Evolutionary conservation across 1,140 invertebrate genomes (phyloP).

Genomic region (Drosophila willistoni): DNA sequence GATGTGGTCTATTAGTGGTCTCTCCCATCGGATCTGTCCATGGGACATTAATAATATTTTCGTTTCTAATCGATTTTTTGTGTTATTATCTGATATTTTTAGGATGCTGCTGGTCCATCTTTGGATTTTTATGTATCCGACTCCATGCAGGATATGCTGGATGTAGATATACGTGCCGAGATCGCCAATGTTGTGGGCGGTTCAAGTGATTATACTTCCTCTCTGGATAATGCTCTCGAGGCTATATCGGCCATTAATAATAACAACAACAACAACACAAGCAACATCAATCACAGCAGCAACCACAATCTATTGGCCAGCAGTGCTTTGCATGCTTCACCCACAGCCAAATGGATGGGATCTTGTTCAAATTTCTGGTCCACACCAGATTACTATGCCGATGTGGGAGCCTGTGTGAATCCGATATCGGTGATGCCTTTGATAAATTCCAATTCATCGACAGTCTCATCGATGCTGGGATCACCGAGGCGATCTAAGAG

Average conservation of each 20-base stretch:
- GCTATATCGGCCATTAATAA: slow-evolving; percentile 67
- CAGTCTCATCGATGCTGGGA: slow-evolving; percentile 29
- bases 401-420: slow-evolving; percentile 90
- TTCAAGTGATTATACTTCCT: slow-evolving; percentile 85
- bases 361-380: slow-evolving; percentile 87
- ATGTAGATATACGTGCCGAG: slow-evolving; percentile 92
- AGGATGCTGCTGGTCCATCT: slow-evolving; percentile 85
- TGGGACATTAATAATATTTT: no score
- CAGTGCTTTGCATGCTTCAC: slow-evolving; percentile 61
- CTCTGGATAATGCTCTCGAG: slow-evolving; percentile 72
- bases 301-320: slow-evolving; percentile 56
- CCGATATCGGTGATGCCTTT: slow-evolving; percentile 89
- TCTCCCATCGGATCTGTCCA: no score
- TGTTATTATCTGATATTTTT: slow-evolving; percentile 51
- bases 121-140: slow-evolving; percentile 86
- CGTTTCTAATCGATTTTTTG: no score
- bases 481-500: slow-evolving; percentile 56
- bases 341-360: slow-evolving; percentile 83
- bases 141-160: slow-evolving; percentile 91
- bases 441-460: slow-evolving; percentile 57
- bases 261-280: slow-evolving; percentile 36
- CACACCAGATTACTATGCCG: slow-evolving; percentile 89
- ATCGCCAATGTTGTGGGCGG: slow-evolving; percentile 90
- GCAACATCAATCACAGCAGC: slow-evolving; percentile 19
- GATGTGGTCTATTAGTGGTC: no score